Percentiles rank a stretch among this genome's conserved stretches.
phyloP scores from a whole-genome alignment of 2,888 invertebrate species.

The Trachelus troglodyta region DNA sequence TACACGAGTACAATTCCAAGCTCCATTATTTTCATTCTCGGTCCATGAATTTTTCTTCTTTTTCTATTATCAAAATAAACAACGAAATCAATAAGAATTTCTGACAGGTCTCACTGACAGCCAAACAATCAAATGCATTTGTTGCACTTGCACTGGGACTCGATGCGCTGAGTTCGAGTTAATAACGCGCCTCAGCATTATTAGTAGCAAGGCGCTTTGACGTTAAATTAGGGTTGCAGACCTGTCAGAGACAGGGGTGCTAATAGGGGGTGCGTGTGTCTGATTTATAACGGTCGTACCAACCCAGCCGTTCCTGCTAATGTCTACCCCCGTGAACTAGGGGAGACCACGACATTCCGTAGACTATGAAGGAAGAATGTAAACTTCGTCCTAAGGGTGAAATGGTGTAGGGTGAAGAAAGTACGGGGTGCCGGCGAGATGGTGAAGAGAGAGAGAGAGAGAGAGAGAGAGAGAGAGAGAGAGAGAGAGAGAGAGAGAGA shows the following conservation, averaged over 20 bases:
- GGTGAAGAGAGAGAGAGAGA: background rate
- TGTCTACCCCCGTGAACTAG: constrained; percentile 15
- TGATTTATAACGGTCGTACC: constrained; percentile 56
- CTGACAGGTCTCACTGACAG: background rate
- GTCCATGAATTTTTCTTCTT: background rate
- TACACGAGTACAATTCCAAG: too few species aligned
- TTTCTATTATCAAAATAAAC: background rate
- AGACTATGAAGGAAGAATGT: constrained; percentile 10
- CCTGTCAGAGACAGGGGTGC: constrained; percentile 56
- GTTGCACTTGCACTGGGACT: background rate
- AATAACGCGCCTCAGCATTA: constrained; percentile 47
- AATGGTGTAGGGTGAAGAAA: too few species aligned
- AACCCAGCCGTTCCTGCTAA: constrained; percentile 35
- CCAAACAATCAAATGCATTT: background rate
- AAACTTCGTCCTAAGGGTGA: background rate
- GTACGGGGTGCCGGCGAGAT: too few species aligned
- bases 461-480: background rate
- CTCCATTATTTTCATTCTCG: too few species aligned
- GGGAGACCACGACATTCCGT: constrained; percentile 13
- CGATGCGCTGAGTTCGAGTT: constrained; percentile 21
- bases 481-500: too few species aligned
- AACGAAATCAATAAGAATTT: background rate
- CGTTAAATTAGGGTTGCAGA: constrained; percentile 56
- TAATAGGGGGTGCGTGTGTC: constrained; percentile 60
- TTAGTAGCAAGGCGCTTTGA: constrained; percentile 54